Evolutionary conservation across 2,888 invertebrate genomes (phyloP).

Genomic region (Trypoxylon attenuatum): DNA sequence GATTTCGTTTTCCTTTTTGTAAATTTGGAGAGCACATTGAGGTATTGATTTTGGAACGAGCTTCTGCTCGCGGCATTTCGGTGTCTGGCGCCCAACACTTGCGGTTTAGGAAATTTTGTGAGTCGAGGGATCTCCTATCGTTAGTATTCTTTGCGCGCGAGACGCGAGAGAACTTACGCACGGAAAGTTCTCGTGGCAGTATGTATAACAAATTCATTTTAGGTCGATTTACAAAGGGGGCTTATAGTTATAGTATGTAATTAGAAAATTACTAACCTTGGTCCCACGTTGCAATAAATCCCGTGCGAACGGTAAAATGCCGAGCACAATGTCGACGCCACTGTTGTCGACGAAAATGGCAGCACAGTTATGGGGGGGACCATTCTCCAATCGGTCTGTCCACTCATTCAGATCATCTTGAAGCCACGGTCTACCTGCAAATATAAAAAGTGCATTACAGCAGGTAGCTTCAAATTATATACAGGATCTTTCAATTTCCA

Average conservation of each 20-base stretch:
- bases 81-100: too few species aligned
- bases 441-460: not conserved
- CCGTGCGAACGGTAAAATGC: conserved; percentile 92
- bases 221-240: too few species aligned
- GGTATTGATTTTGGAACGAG: too few species aligned
- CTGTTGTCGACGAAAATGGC: conserved; percentile 97
- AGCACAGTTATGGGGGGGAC: conserved; percentile 87
- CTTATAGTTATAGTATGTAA: not conserved
- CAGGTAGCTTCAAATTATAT: not conserved
- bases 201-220: too few species aligned
- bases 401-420: conserved; percentile 91
- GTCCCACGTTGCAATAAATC: conserved; percentile 89
- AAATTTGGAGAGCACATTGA: too few species aligned
- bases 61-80: too few species aligned
- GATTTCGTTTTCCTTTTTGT: too few species aligned
- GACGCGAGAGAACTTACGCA: too few species aligned
- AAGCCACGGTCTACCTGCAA: conserved; percentile 89
- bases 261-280: conserved; percentile 77
- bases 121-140: too few species aligned
- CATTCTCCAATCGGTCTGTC: conserved; percentile 81
- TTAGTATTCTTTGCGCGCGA: too few species aligned
- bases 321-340: conserved; percentile 94
- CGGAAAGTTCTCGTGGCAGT: too few species aligned
- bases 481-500: not conserved
- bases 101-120: too few species aligned